Percentiles rank a stretch among this genome's conserved stretches.
phyloP scores from a whole-genome alignment of 2,888 invertebrate species.

The Geophilus truncorum region DNA sequence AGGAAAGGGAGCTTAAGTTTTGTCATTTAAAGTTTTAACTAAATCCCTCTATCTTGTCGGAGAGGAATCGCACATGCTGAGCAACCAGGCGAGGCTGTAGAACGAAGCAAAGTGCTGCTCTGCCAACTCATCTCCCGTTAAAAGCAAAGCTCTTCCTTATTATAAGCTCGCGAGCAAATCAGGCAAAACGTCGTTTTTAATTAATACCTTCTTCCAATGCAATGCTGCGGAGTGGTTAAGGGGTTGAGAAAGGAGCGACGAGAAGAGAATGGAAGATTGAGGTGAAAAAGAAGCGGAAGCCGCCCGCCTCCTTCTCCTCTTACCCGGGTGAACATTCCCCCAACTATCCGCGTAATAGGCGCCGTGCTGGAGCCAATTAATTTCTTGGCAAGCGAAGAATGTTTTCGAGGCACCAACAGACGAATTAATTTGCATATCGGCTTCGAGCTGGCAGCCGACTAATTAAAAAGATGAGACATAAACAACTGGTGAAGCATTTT shows the following conservation, averaged over 20 bases:
- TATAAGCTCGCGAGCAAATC: slow-evolving; percentile 5
- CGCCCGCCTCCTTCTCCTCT: background rate
- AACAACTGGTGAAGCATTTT: background rate
- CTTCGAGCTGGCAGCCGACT: slow-evolving; percentile 22
- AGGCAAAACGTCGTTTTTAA: slow-evolving; percentile 20
- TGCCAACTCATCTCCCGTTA: slow-evolving; percentile 20
- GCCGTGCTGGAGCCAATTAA: slow-evolving; percentile 27
- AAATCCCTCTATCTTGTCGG: slow-evolving; percentile 25
- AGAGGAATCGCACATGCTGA: slow-evolving; percentile 18
- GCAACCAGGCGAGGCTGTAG: slow-evolving; percentile 12
- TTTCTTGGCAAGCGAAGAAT: slow-evolving; percentile 18
- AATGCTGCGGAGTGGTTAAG: background rate
- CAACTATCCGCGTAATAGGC: slow-evolving; percentile 25
- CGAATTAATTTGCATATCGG: slow-evolving; percentile 27
- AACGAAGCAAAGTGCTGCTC: slow-evolving; percentile 7
- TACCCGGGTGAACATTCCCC: slow-evolving; percentile 15
- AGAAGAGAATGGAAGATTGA: background rate
- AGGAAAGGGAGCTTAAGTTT: slow-evolving; percentile 27
- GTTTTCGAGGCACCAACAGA: slow-evolving; percentile 20
- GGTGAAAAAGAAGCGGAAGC: slow-evolving; percentile 7
- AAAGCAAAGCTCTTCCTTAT: slow-evolving; percentile 18
- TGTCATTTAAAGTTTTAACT: slow-evolving; percentile 24
- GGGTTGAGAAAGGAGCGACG: background rate
- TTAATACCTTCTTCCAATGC: slow-evolving; percentile 16
- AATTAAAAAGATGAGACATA: slow-evolving; percentile 23